phyloP scores from a whole-genome alignment of 2,797 vertebrate genomes.

The Clarias platycephalus region DNA sequence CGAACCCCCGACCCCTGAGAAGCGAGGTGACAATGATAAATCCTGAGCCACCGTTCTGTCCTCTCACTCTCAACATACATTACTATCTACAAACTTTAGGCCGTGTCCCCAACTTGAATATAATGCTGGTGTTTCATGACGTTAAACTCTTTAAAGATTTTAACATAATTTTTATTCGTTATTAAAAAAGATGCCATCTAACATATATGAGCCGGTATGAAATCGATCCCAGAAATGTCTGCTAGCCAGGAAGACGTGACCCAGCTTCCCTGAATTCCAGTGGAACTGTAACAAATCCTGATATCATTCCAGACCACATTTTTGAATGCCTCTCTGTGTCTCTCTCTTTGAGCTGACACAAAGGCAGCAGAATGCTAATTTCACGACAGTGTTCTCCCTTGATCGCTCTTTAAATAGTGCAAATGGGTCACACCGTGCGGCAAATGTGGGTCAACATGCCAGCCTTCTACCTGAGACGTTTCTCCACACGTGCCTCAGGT shows the following conservation, averaged over 20 bases:
- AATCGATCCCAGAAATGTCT: neutral
- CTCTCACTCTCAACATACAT: neutral
- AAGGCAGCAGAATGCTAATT: slow-evolving; percentile 56
- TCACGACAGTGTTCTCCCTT: slow-evolving; percentile 50
- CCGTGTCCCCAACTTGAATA: neutral
- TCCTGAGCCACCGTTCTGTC: too few species aligned
- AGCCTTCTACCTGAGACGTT: neutral
- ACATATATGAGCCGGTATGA: neutral
- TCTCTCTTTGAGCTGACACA: slow-evolving; percentile 29
- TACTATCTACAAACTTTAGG: neutral
- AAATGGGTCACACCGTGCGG: slow-evolving; percentile 66
- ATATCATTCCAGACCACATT: neutral
- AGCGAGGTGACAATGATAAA: too few species aligned
- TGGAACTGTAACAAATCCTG: neutral
- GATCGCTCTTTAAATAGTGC: slow-evolving; percentile 70
- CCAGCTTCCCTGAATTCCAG: neutral
- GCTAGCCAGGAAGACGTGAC: neutral
- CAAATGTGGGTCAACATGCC: slow-evolving; percentile 39
- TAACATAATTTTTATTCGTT: neutral
- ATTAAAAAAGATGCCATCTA: neutral
- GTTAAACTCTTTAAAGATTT: neutral
- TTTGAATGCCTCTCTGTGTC: slow-evolving; percentile 20
- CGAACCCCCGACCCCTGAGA: too few species aligned
- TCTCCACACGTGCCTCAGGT: neutral
- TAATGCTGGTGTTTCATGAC: neutral